These are phyloP conservation scores for Arctopsyche grandis DNA, from an alignment of 1,140 invertebrate species.

Conservation along the genomic window DNA sequence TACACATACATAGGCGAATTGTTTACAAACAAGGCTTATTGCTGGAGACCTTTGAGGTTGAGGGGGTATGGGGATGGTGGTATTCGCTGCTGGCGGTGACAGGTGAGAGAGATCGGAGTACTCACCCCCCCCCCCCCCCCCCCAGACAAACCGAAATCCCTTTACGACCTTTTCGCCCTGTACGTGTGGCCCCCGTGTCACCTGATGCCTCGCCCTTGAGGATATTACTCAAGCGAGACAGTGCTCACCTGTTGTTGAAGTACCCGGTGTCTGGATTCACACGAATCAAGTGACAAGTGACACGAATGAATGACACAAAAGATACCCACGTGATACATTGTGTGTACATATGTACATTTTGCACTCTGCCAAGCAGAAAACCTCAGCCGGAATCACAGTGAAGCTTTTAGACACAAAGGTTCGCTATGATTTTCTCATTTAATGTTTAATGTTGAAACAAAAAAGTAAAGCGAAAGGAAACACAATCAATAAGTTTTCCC, in stretches of 20 bases:
- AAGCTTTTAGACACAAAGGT: too few species aligned
- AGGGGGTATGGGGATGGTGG: neutral
- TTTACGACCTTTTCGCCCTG: slow-evolving; percentile 23
- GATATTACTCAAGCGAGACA: slow-evolving; percentile 15
- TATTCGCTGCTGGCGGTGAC: slow-evolving; percentile 1
- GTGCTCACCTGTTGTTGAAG: slow-evolving; percentile 20
- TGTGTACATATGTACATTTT: too few species aligned
- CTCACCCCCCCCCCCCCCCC: slow-evolving; percentile 15
- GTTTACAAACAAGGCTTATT: slow-evolving; percentile 28
- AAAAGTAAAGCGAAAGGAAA: too few species aligned
- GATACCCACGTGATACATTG: neutral
- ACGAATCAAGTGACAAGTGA: neutral
- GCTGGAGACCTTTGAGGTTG: neutral
- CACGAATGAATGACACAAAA: neutral
- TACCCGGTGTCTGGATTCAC: neutral
- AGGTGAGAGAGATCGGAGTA: slow-evolving; percentile 39
- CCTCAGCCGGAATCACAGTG: too few species aligned
- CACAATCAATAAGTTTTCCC: too few species aligned
- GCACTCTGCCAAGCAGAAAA: too few species aligned
- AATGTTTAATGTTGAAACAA: too few species aligned
- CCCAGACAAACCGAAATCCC: slow-evolving; percentile 34
- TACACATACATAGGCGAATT: neutral
- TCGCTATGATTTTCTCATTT: too few species aligned
- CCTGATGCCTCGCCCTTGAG: slow-evolving; percentile 18
- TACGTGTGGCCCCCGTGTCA: neutral